Evolutionary conservation across 1,140 invertebrate species (phyloP).

Genomic region (Drosophila mauritiana): DNA sequence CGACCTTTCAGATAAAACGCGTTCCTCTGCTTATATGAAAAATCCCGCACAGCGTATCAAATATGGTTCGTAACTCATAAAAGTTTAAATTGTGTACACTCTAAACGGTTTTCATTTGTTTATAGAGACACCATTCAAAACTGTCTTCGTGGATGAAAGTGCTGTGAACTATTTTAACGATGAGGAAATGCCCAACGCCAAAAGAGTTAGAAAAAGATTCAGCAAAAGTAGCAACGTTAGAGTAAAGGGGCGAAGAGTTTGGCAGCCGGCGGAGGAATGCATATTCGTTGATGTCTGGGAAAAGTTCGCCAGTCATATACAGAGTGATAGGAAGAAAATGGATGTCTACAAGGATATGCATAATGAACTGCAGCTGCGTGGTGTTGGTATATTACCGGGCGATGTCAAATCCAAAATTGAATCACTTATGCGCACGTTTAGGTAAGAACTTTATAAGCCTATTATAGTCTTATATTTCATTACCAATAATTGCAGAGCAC

Average conservation of each 20-base stretch:
- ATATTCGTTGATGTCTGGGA: conserved; percentile 35
- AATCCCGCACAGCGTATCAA: neutral
- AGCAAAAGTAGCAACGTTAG: neutral
- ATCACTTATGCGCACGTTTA: conserved; percentile 32
- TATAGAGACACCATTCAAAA: conserved; percentile 4
- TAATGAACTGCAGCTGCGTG: neutral
- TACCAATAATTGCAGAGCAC: conserved; percentile 4
- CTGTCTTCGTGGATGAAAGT: conserved; percentile 23
- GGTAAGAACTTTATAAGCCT: conserved; percentile 5
- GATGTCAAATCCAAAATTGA: conserved; percentile 41
- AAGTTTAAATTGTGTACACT: neutral
- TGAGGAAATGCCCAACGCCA: neutral
- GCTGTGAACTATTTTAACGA: conserved; percentile 1
- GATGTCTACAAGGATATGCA: conserved; percentile 35
- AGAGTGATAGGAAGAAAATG: conserved; percentile 17
- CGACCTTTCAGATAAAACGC: conserved; percentile 3
- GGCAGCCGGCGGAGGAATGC: conserved; percentile 21
- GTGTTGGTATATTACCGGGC: neutral
- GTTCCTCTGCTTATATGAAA: conserved; percentile 13
- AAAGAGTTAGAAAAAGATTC: neutral
- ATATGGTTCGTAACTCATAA: neutral
- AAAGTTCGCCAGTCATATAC: conserved; percentile 9
- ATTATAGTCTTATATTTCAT: neutral
- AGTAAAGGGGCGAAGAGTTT: conserved; percentile 5
- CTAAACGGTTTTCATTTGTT: neutral